Evolutionary conservation across 2,113 vertebrate genomes (phyloP).

Genomic region (Varanus komodoensis): DNA sequence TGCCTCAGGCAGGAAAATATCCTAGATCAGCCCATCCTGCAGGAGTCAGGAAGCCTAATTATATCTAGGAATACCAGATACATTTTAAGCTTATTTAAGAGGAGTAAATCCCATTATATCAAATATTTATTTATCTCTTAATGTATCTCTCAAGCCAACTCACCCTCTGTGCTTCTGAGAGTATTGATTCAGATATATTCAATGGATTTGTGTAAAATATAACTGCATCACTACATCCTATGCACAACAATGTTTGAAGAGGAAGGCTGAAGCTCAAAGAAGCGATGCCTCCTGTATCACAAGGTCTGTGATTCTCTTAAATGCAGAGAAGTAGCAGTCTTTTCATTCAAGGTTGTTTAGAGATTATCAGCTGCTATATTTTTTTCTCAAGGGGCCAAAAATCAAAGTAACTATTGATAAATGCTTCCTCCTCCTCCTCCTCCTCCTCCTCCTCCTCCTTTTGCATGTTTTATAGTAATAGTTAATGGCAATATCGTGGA

Average conservation of each 20-base stretch:
- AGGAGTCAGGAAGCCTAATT: background rate
- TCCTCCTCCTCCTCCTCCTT: too few species aligned
- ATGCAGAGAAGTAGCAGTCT: background rate
- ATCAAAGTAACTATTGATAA: background rate
- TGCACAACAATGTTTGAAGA: background rate
- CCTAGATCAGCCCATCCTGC: background rate
- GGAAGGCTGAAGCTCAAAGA: background rate
- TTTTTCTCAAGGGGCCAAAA: background rate
- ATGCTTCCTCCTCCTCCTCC: background rate
- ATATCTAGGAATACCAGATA: background rate
- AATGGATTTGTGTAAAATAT: background rate
- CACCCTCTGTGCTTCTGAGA: background rate
- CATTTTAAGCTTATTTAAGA: conserved; percentile 4
- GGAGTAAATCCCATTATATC: background rate
- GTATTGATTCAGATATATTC: background rate
- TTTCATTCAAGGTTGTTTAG: conserved; percentile 1
- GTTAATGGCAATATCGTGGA: background rate
- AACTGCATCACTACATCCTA: background rate
- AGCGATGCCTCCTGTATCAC: background rate
- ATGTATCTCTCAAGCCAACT: background rate
- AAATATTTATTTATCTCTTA: background rate
- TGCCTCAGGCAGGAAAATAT: too few species aligned
- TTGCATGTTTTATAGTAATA: background rate
- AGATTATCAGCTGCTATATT: background rate
- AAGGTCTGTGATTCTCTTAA: background rate